Percentiles rank a stretch among this genome's conserved stretches.
Evolutionary conservation across 2,888 invertebrate genomes (phyloP).

Genomic region (Microdon myrmicae): DNA sequence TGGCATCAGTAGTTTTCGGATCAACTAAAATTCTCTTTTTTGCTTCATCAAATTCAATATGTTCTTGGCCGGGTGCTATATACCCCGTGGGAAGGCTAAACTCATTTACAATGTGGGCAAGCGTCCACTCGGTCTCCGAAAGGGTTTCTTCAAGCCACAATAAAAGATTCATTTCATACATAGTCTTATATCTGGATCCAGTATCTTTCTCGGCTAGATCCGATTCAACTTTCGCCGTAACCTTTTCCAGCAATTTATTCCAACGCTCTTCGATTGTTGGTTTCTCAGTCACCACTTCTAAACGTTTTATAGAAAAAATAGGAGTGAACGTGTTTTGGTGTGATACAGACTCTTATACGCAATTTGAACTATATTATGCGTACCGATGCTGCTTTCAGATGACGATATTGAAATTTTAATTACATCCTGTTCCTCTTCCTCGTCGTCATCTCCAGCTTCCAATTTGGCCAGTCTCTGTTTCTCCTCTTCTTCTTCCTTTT

Average conservation of each 20-base stretch:
- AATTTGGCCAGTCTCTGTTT: background rate
- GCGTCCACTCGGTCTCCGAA: constrained; percentile 68
- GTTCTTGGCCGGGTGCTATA: constrained; percentile 64
- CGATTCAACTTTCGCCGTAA: constrained; percentile 68
- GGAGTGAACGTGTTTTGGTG: background rate
- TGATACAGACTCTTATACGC: background rate
- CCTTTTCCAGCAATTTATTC: constrained; percentile 69
- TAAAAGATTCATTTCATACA: constrained; percentile 59
- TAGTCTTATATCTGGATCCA: constrained; percentile 56
- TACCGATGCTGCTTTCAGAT: constrained; percentile 17
- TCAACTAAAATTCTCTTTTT: constrained; percentile 63
- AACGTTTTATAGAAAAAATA: background rate
- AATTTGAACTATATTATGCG: background rate
- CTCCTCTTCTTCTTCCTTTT: constrained; percentile 5
- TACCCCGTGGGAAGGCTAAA: constrained; percentile 65
- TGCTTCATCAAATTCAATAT: constrained; percentile 63
- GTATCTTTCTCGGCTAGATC: constrained; percentile 57
- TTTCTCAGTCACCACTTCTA: constrained; percentile 55
- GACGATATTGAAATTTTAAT: background rate
- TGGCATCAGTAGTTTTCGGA: constrained; percentile 58
- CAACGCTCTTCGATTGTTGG: constrained; percentile 71
- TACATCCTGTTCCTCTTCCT: background rate
- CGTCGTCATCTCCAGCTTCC: constrained; percentile 1
- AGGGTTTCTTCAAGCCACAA: constrained; percentile 69
- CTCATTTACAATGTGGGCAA: constrained; percentile 63